phyloP scores from a whole-genome alignment of 2,888 invertebrate species.

The Drosophila rubida region DNA sequence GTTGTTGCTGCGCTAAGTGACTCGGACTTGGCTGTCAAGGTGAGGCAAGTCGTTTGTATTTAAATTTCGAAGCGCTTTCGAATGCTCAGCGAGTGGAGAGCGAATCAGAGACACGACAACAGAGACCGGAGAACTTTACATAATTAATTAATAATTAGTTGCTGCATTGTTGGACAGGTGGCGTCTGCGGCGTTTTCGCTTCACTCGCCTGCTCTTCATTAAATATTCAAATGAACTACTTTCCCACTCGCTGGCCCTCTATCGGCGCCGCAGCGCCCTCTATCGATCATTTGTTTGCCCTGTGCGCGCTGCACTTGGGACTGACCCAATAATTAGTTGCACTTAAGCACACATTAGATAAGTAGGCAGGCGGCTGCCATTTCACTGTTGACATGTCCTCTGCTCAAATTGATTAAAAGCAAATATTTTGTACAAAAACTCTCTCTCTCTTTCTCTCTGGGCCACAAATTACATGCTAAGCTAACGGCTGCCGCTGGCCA shows the following conservation, averaged over 20 bases:
- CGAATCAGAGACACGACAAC: slow-evolving; percentile 7
- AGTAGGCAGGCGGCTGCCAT: slow-evolving; percentile 35
- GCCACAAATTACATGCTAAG: slow-evolving; percentile 33
- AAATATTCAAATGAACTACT: slow-evolving; percentile 71
- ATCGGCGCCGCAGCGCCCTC: slow-evolving; percentile 12
- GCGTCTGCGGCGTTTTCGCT: slow-evolving; percentile 26
- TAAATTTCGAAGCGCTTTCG: slow-evolving; percentile 37
- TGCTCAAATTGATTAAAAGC: slow-evolving; percentile 55
- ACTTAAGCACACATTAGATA: slow-evolving; percentile 69
- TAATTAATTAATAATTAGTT: slow-evolving; percentile 72
- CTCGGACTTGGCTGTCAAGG: slow-evolving; percentile 39
- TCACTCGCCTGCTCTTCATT: slow-evolving; percentile 49
- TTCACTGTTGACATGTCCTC: slow-evolving; percentile 41
- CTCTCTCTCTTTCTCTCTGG: background rate
- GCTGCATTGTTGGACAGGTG: slow-evolving; percentile 51
- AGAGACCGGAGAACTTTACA: slow-evolving; percentile 61
- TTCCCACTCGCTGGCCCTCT: slow-evolving; percentile 6
- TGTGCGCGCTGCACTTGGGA: slow-evolving; percentile 22
- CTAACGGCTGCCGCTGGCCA: background rate
- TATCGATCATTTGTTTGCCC: slow-evolving; percentile 32
- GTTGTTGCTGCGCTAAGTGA: slow-evolving; percentile 15
- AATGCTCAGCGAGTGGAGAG: slow-evolving; percentile 12
- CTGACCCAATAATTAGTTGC: slow-evolving; percentile 68
- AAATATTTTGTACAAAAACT: slow-evolving; percentile 43
- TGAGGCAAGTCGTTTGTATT: slow-evolving; percentile 46